A percentile compares a stretch with the other conserved stretches of the same genome.
These are phyloP conservation scores for Ceratosolen solmsi DNA, from an alignment of 1,140 invertebrate species.

Conservation along the genomic window DNA sequence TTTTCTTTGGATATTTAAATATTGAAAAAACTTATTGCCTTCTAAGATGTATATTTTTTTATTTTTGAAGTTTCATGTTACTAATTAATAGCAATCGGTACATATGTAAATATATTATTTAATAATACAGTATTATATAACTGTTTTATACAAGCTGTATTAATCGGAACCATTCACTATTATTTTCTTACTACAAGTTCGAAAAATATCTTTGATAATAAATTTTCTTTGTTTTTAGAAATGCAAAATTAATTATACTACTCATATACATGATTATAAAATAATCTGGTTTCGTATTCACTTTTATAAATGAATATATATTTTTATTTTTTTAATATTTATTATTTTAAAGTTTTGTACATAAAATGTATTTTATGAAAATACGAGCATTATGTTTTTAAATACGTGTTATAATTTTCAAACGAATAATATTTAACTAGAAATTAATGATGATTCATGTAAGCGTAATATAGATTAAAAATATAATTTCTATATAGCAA, in stretches of 20 bases:
- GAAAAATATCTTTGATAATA: slow-evolving; percentile 21
- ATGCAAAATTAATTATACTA: slow-evolving; percentile 8
- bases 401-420: not conserved
- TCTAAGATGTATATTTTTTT: not conserved
- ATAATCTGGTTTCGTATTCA: not conserved
- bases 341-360: not conserved
- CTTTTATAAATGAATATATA: not conserved
- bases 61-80: not conserved
- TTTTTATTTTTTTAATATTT: not conserved
- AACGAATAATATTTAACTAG: not conserved
- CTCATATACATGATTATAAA: slow-evolving; percentile 5
- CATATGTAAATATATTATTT: not conserved
- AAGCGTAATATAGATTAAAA: not conserved
- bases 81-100: not conserved
- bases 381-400: not conserved
- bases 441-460: no score
- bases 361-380: not conserved
- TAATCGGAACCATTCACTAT: not conserved
- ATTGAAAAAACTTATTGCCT: no score
- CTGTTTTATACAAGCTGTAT: not conserved
- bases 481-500: not conserved
- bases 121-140: slow-evolving; percentile 15
- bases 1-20: no score
- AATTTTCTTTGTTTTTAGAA: not conserved
- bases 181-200: slow-evolving; percentile 6